Conservation (phyloP, 2,888 invertebrate species). For the Tetragnatha montana region DNA sequence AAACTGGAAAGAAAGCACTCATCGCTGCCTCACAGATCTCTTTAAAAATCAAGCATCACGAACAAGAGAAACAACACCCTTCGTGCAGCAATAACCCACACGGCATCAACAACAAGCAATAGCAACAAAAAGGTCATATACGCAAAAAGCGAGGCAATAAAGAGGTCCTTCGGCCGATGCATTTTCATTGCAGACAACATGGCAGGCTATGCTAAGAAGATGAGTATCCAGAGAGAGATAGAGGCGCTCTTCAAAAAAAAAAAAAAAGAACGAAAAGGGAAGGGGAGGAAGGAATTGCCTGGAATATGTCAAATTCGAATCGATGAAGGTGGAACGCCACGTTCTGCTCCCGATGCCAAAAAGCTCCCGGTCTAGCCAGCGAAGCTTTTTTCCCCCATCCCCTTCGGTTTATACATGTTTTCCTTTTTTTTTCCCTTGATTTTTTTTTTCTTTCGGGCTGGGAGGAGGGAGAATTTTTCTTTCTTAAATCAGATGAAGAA, state of each 20-base stretch:
- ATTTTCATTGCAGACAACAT: constrained; percentile 68
- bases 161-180: constrained; percentile 59
- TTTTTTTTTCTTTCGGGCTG: constrained; percentile 43
- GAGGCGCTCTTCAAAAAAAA: constrained; percentile 54
- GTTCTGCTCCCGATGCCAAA: constrained; percentile 58
- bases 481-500: constrained; percentile 58
- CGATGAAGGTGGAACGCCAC: constrained; percentile 69
- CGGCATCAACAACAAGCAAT: background rate
- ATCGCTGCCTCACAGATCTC: background rate
- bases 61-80: background rate
- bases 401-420: constrained; percentile 23
- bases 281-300: constrained; percentile 53
- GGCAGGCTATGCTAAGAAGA: constrained; percentile 55
- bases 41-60: background rate
- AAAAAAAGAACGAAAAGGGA: constrained; percentile 23
- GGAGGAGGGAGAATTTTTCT: constrained; percentile 58
- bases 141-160: constrained; percentile 66
- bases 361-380: constrained; percentile 49
- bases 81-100: constrained; percentile 16
- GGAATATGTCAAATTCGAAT: constrained; percentile 69
- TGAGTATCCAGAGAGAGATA: constrained; percentile 26
- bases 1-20: background rate
- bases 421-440: constrained; percentile 23
- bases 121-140: constrained; percentile 29
- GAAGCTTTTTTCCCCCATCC: constrained; percentile 22